Evolutionary conservation across 2,888 invertebrate genomes (phyloP), one percentile per base, ranked within the genome.

Genomic region (Ochropleura plecta): DNA sequence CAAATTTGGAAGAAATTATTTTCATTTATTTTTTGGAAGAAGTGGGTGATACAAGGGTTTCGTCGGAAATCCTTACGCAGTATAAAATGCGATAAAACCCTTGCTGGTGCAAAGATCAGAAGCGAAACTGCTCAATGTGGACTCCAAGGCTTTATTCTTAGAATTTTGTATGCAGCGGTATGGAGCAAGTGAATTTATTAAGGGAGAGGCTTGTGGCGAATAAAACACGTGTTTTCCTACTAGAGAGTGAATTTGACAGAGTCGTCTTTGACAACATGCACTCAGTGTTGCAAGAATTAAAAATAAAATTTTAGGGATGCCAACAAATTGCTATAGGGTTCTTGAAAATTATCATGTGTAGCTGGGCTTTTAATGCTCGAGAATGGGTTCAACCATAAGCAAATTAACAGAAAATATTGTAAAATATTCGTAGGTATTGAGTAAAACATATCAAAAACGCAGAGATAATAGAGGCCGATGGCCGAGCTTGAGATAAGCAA

Each of bases 401-500:
- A 20, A 44, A 20, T 2, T 30, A 49, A 44, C 5, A 6, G 12
- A 16, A 14, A 9, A 63, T 14, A 51, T 14, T 12, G 44, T 5
- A 9, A 42, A 10, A 14, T 30, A 48, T 59, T 5, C 30, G 16
- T 53, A 49, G 5, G 8, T 44, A 44, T 51, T 49, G 7, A 30
- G 49, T 40, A 53, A 62, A 63, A 48, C 30, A 20, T 44, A 74
- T 48, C n/a, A 40, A 77, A 63, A 77, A 46, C 12, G 5, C 8
- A n/a, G 30, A 63, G 8, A 78, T 60, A 60, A 14, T 40, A 5
- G 53, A 78, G 64, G 78, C 46, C 48, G 77, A 70, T 3, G 64
- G n/a, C 51, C 59, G n/a, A 53, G 14, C 6, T 53, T 59, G 4
- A 65, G 78, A 78, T 77, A 78, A 70, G 48, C 0, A 18, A 78